A percentile compares a stretch with the other conserved stretches of the same genome.
Conservation (phyloP, 2,888 invertebrate genomes). For the Protonemura montana region DNA sequence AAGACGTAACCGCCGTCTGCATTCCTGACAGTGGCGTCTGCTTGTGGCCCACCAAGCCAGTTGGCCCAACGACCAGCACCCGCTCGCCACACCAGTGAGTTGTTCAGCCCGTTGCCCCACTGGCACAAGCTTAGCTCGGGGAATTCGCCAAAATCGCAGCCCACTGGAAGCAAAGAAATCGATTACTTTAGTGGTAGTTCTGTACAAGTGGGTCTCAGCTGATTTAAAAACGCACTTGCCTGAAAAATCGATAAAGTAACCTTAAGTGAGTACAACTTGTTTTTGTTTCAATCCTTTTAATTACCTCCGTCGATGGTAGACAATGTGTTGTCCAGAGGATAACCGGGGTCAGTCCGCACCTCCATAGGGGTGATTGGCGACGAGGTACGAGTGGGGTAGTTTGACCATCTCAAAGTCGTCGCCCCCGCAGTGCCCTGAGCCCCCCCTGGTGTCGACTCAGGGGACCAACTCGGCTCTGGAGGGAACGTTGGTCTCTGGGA, state of each 20-base stretch:
- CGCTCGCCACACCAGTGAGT: constrained; percentile 17
- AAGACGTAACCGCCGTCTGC: constrained; percentile 35
- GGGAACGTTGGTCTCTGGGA: background rate
- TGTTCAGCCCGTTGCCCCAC: constrained; percentile 24
- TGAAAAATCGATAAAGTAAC: too few relatives aligned
- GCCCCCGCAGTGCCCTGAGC: background rate
- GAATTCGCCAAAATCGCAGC: constrained; percentile 29
- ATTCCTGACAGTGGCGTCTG: constrained; percentile 9
- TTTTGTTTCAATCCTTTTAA: background rate
- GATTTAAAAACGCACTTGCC: too few relatives aligned
- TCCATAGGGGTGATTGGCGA: background rate
- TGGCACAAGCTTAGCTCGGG: constrained; percentile 18
- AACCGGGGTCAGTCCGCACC: background rate
- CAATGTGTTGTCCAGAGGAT: background rate
- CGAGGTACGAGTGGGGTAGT: background rate
- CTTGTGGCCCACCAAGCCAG: constrained; percentile 31
- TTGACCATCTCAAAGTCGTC: background rate
- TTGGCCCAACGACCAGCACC: constrained; percentile 25
- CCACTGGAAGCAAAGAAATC: background rate
- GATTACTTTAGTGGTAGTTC: background rate
- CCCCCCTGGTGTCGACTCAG: background rate
- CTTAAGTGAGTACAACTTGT: too few relatives aligned
- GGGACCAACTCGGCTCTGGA: background rate
- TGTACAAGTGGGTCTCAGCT: background rate
- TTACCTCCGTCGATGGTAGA: background rate